These are phyloP conservation scores for Siphamia tubifer DNA, from an alignment of 2,113 vertebrate genomes.

Conservation along the genomic window DNA sequence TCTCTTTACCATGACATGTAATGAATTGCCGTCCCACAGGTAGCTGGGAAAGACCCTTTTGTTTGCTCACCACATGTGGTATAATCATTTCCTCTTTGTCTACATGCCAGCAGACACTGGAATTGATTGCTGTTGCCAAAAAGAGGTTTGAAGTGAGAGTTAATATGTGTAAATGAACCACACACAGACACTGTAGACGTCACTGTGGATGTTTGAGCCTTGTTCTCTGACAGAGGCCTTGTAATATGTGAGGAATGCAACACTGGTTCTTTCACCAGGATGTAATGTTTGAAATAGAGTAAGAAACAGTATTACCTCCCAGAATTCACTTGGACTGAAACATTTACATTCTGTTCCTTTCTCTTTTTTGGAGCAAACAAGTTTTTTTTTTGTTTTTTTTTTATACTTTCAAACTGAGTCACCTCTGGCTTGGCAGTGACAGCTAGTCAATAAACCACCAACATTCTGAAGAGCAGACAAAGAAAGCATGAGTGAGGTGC, in stretches of 20 bases:
- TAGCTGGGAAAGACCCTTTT: too few species aligned
- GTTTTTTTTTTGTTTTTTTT: constrained; percentile 8
- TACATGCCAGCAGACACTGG: neutral
- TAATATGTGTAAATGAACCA: neutral
- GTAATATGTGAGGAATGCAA: constrained; percentile 39
- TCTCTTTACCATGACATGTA: too few species aligned
- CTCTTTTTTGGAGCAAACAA: neutral
- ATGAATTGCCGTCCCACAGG: too few species aligned
- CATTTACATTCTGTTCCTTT: neutral
- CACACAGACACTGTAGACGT: neutral
- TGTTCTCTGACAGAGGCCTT: neutral
- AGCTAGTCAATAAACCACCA: constrained; percentile 30
- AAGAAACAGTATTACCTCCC: constrained; percentile 3
- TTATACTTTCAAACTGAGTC: constrained; percentile 16
- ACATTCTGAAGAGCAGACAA: neutral
- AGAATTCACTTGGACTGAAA: neutral
- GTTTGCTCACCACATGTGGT: too few species aligned
- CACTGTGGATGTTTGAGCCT: neutral
- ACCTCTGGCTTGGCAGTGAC: constrained; percentile 23
- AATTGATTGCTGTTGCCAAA: neutral
- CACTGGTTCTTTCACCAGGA: neutral
- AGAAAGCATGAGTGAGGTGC: constrained; percentile 14
- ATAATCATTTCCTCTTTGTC: too few species aligned
- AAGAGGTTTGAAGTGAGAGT: neutral
- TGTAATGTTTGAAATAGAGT: constrained; percentile 23